Evolutionary conservation across 2,113 vertebrate species (phyloP).

Genomic region (Onychorhynchus coronatus): DNA sequence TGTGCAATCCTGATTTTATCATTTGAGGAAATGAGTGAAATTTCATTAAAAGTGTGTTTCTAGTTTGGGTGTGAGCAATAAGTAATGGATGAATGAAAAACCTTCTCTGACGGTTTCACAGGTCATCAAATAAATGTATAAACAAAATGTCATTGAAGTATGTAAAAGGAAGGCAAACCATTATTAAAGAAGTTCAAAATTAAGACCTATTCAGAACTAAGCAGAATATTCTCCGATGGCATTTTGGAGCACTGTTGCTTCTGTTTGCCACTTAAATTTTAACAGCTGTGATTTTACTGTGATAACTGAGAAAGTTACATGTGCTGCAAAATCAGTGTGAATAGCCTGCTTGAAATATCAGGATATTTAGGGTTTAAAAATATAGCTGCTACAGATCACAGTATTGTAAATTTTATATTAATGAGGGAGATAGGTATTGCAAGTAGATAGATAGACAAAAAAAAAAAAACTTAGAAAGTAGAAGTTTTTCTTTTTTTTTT

Average conservation of each 20-base stretch:
- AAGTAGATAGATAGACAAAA: not conserved
- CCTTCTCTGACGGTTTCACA: not conserved
- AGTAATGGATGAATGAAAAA: not conserved
- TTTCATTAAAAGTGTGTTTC: not conserved
- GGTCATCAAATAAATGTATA: not conserved
- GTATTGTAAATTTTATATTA: not conserved
- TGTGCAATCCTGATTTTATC: not conserved
- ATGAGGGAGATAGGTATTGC: not conserved
- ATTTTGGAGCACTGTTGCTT: not conserved
- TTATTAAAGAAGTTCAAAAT: not conserved
- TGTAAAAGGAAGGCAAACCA: not conserved
- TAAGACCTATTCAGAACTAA: not conserved
- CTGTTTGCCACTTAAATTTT: not conserved
- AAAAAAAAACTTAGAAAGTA: not conserved
- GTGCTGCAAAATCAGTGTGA: not conserved
- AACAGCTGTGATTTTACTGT: not conserved
- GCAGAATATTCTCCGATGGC: not conserved
- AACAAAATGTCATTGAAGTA: not conserved
- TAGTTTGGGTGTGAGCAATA: not conserved
- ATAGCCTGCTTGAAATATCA: not conserved
- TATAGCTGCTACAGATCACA: not conserved
- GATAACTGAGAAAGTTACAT: not conserved
- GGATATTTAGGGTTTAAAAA: not conserved
- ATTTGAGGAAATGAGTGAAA: not conserved
- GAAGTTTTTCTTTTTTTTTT: not conserved